phyloP scores from a whole-genome alignment of 2,888 invertebrate species.

The Oscheius sp. region DNA sequence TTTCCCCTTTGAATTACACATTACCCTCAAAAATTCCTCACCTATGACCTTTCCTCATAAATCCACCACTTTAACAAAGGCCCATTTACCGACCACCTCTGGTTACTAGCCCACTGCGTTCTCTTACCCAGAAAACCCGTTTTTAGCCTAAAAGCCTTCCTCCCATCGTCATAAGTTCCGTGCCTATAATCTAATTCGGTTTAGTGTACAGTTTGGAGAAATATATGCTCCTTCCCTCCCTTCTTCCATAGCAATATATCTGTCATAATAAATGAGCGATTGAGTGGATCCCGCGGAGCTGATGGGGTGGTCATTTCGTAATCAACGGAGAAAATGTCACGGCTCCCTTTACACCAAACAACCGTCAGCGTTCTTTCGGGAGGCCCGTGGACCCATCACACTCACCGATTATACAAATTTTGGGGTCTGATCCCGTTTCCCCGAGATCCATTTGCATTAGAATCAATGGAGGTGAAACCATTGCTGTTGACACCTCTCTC shows the following conservation, averaged over 20 bases:
- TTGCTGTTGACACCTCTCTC: too few species aligned
- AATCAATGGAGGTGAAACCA: too few species aligned
- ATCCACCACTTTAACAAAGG: neutral
- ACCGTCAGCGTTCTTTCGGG: conserved; percentile 23
- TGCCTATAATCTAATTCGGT: conserved; percentile 8
- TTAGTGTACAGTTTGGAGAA: neutral
- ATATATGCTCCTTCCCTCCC: neutral
- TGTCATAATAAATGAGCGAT: conserved; percentile 21
- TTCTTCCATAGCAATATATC: conserved; percentile 1
- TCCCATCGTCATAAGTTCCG: too few species aligned
- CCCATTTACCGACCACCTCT: conserved; percentile 2
- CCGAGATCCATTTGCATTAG: neutral
- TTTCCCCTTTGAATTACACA: too few species aligned
- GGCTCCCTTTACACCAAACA: conserved; percentile 23
- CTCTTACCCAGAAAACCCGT: conserved; percentile 5
- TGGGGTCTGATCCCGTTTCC: conserved; percentile 6
- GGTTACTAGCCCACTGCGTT: neutral
- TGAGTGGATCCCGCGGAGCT: neutral
- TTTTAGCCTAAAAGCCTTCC: neutral
- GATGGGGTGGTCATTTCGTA: conserved; percentile 26
- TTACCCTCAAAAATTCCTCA: conserved; percentile 17
- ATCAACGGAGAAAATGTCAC: conserved; percentile 27
- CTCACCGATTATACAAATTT: conserved; percentile 24
- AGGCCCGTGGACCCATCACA: conserved; percentile 9
- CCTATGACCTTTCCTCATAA: conserved; percentile 12